Evolutionary conservation across 2,113 vertebrate genomes (phyloP).

Genomic region (Scomber japonicus): DNA sequence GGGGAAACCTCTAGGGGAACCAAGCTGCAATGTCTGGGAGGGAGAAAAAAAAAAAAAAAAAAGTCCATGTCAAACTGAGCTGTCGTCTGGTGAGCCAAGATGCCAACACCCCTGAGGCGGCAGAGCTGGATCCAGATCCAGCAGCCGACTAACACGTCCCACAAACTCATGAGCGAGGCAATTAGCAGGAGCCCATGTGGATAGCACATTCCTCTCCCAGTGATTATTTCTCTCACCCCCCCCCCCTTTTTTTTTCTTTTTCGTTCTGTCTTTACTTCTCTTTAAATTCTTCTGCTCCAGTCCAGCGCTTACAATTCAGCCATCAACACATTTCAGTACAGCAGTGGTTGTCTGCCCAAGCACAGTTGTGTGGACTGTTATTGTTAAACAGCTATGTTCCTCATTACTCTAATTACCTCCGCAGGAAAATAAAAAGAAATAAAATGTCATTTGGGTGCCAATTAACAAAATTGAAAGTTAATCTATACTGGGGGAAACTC

Average conservation of each 20-base stretch:
- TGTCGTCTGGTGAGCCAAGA: slow-evolving; percentile 78
- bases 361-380: slow-evolving; percentile 34
- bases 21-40: slow-evolving; percentile 66
- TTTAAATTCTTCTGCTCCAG: slow-evolving; percentile 41
- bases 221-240: slow-evolving; percentile 65
- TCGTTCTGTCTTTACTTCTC: slow-evolving; percentile 33
- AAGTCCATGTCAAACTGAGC: slow-evolving; percentile 77
- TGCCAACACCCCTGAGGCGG: slow-evolving; percentile 81
- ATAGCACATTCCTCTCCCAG: slow-evolving; percentile 72
- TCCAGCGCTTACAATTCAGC: slow-evolving; percentile 42
- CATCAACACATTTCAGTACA: slow-evolving; percentile 39
- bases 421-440: slow-evolving; percentile 50
- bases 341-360: slow-evolving; percentile 25
- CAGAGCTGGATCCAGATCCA: slow-evolving; percentile 77
- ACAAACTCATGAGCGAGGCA: slow-evolving; percentile 81
- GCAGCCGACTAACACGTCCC: slow-evolving; percentile 75
- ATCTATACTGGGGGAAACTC: slow-evolving; percentile 35
- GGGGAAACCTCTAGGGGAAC: slow-evolving; percentile 67
- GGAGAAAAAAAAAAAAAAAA: slow-evolving; percentile 33
- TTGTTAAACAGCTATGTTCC: slow-evolving; percentile 45
- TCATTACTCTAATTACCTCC: slow-evolving; percentile 69
- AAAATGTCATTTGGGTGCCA: slow-evolving; percentile 52
- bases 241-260: slow-evolving; percentile 11
- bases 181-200: slow-evolving; percentile 84
- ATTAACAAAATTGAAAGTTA: slow-evolving; percentile 56